These are phyloP conservation scores for Macaria liturata DNA, from an alignment of 2,888 invertebrate species.

Conservation along the genomic window DNA sequence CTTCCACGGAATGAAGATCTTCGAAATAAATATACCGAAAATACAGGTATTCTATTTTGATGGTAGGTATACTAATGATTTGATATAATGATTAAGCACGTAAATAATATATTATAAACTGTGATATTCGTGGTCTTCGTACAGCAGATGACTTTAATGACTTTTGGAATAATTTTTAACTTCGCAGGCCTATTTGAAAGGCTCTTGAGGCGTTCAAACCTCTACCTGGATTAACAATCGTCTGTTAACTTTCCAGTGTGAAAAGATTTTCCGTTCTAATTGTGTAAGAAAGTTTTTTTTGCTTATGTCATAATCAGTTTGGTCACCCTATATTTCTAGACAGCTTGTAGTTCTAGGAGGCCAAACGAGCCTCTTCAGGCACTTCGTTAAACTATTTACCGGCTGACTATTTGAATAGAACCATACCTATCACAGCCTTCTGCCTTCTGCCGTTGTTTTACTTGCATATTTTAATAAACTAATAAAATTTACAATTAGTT, in stretches of 20 bases:
- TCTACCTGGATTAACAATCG: constrained; percentile 58
- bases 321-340: constrained; percentile 15
- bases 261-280: constrained; percentile 36
- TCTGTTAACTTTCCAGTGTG: constrained; percentile 64
- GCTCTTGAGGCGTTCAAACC: constrained; percentile 47
- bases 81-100: too few species aligned
- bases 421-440: too few species aligned
- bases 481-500: too few species aligned
- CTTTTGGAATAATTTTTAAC: constrained; percentile 60
- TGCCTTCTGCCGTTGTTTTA: too few species aligned
- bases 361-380: constrained; percentile 23
- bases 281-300: constrained; percentile 8
- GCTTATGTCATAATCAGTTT: neutral
- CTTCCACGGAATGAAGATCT: too few species aligned
- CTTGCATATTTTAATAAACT: too few species aligned
- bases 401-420: constrained; percentile 13
- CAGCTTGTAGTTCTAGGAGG: constrained; percentile 12
- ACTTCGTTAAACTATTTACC: constrained; percentile 24
- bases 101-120: too few species aligned
- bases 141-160: too few species aligned
- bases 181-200: constrained; percentile 34
- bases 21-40: too few species aligned
- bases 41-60: too few species aligned
- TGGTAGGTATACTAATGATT: too few species aligned
- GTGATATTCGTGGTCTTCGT: too few species aligned